Conservation (phyloP, 2,888 invertebrate genomes). For the Chrysina gloriosa region DNA sequence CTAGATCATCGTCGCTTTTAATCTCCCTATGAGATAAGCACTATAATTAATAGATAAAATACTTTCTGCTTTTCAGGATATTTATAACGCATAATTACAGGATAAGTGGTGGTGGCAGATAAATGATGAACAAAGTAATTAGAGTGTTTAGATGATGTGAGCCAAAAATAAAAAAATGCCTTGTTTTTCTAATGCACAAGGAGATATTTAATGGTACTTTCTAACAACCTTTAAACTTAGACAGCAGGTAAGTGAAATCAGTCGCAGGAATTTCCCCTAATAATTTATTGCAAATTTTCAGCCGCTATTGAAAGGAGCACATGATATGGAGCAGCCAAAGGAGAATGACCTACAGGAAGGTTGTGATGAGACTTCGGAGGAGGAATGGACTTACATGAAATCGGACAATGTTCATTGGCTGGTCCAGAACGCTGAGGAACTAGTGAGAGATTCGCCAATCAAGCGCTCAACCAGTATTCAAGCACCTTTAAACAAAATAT, state of each 20-base stretch:
- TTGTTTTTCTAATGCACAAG: constrained; percentile 15
- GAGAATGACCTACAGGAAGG: constrained; percentile 25
- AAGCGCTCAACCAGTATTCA: constrained; percentile 64
- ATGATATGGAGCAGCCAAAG: constrained; percentile 16
- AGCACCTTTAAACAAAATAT: constrained; percentile 68
- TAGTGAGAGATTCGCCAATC: constrained; percentile 71
- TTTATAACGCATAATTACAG: constrained; percentile 11
- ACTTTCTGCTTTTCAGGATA: constrained; percentile 9
- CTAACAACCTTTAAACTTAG: constrained; percentile 10
- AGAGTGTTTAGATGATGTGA: constrained; percentile 3
- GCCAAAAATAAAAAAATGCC: constrained; percentile 3
- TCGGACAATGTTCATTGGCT: constrained; percentile 76
- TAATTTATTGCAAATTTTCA: neutral
- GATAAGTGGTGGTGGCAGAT: constrained; percentile 15
- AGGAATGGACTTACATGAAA: constrained; percentile 77
- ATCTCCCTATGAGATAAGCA: constrained; percentile 27
- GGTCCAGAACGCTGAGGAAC: constrained; percentile 83
- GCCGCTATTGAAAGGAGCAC: neutral
- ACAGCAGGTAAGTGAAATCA: constrained; percentile 22
- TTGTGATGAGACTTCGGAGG: constrained; percentile 72
- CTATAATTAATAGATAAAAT: constrained; percentile 27
- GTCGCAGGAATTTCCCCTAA: neutral
- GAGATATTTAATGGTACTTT: constrained; percentile 34
- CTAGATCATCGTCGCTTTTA: constrained; percentile 17
- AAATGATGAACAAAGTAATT: constrained; percentile 9